phyloP scores from a whole-genome alignment of 2,797 vertebrate genomes.

The Coendou prehensilis region DNA sequence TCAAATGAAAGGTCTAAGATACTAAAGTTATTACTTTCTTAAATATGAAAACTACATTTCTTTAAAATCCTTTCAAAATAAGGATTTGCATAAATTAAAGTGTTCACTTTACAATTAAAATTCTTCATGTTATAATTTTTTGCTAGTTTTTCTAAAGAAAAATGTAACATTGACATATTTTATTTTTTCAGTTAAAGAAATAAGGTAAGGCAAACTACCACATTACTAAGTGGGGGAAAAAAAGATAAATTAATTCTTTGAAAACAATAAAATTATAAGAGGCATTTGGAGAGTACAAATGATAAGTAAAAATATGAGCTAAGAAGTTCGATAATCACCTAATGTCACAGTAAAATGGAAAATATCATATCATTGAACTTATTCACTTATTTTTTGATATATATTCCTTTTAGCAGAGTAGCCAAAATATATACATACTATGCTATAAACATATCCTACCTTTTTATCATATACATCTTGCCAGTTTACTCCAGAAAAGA shows the following conservation, averaged over 20 bases:
- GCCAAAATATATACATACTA: constrained; percentile 53
- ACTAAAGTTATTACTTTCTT: neutral
- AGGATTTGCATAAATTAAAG: neutral
- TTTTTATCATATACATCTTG: constrained; percentile 99
- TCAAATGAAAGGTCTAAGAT: constrained; percentile 29
- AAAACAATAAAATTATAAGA: constrained; percentile 37
- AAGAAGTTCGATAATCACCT: constrained; percentile 20
- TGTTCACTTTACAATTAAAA: constrained; percentile 63
- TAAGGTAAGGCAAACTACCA: neutral
- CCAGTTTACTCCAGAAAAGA: constrained; percentile 97
- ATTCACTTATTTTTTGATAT: neutral
- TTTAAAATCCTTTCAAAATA: constrained; percentile 33
- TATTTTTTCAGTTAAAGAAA: neutral
- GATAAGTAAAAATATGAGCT: neutral
- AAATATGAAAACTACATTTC: constrained; percentile 50
- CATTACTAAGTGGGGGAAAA: neutral
- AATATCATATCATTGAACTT: constrained; percentile 30
- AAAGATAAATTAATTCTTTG: neutral
- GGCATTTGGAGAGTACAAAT: constrained; percentile 42
- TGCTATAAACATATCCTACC: constrained; percentile 88
- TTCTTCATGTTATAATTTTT: neutral
- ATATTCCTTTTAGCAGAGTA: neutral
- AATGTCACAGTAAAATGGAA: neutral
- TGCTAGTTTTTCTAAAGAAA: constrained; percentile 47
- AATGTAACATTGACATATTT: neutral